These are phyloP conservation scores for Danio tinwini DNA, from an alignment of 2,797 vertebrate genomes.

Conservation along the genomic window DNA sequence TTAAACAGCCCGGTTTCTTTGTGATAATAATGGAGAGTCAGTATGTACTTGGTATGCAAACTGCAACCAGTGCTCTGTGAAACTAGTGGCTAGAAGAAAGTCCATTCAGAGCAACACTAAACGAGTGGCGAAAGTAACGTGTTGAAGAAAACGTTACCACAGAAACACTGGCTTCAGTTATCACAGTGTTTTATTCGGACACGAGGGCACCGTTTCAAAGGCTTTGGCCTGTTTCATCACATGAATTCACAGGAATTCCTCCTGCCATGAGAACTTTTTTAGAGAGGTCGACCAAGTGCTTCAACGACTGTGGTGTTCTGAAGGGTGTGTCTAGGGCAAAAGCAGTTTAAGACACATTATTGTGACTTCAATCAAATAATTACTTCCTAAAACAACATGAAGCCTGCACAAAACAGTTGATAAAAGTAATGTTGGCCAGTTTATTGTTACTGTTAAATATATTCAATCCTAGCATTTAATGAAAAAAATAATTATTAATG, in stretches of 20 bases:
- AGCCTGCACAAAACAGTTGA: too few relatives aligned
- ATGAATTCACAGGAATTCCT: not conserved
- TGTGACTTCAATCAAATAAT: too few relatives aligned
- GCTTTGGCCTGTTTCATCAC: conserved; percentile 22
- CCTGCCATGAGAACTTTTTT: conserved; percentile 43
- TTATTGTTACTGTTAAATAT: too few relatives aligned
- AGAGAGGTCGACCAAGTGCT: conserved; percentile 36
- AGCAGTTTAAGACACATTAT: too few relatives aligned
- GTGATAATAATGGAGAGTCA: not conserved
- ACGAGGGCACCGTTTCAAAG: conserved; percentile 20
- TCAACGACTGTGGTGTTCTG: not conserved
- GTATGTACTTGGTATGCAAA: conserved; percentile 24
- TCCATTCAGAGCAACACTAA: conserved; percentile 19
- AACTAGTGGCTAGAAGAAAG: conserved; percentile 8
- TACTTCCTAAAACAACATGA: too few relatives aligned
- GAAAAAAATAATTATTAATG: too few relatives aligned
- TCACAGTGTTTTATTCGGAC: conserved; percentile 13
- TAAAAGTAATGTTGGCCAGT: too few relatives aligned
- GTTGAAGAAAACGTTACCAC: conserved; percentile 16
- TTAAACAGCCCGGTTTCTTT: not conserved
- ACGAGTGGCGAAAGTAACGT: not conserved
- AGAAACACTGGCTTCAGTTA: conserved; percentile 28
- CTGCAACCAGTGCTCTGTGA: conserved; percentile 8
- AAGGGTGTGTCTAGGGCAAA: not conserved
- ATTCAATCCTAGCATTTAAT: too few relatives aligned